Conservation (phyloP, 2,888 invertebrate species). For the Macrosoma leucophasiata region DNA sequence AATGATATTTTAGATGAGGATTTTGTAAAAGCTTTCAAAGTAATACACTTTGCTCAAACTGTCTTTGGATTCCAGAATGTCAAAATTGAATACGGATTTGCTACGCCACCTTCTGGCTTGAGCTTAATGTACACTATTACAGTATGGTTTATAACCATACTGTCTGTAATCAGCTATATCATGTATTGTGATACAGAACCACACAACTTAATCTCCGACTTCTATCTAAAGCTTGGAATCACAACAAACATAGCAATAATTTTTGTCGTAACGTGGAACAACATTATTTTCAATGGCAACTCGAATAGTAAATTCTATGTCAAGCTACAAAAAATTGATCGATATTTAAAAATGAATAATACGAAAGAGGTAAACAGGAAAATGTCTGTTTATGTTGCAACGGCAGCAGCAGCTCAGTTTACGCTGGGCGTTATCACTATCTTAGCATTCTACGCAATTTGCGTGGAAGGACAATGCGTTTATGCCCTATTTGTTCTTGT, state of each 20-base stretch:
- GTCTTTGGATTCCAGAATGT: constrained; percentile 42
- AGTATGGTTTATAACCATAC: constrained; percentile 32
- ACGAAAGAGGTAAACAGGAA: constrained; percentile 30
- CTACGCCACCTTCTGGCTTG: constrained; percentile 33
- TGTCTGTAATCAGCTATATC: constrained; percentile 26
- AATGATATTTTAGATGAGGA: constrained; percentile 46
- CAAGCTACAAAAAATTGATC: constrained; percentile 49
- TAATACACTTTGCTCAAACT: constrained; percentile 34
- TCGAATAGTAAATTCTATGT: constrained; percentile 40
- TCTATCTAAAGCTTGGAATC: constrained; percentile 35
- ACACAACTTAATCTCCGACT: too few relatives aligned
- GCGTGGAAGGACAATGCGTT: too few relatives aligned
- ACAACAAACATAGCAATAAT: constrained; percentile 18
- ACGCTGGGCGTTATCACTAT: too few relatives aligned
- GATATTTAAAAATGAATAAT: constrained; percentile 33
- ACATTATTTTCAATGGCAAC: constrained; percentile 14
- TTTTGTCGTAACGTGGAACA: constrained; percentile 32
- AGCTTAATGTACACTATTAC: constrained; percentile 35
- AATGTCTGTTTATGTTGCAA: too few relatives aligned
- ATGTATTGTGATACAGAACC: constrained; percentile 32
- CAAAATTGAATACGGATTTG: constrained; percentile 39
- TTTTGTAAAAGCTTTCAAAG: constrained; percentile 40
- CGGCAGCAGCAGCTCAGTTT: too few relatives aligned
- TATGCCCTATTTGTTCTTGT: constrained; percentile 22
- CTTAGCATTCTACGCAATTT: too few relatives aligned